Evolutionary conservation across 2,797 vertebrate species (phyloP).

Genomic region (Cyprinodon diabolis): DNA sequence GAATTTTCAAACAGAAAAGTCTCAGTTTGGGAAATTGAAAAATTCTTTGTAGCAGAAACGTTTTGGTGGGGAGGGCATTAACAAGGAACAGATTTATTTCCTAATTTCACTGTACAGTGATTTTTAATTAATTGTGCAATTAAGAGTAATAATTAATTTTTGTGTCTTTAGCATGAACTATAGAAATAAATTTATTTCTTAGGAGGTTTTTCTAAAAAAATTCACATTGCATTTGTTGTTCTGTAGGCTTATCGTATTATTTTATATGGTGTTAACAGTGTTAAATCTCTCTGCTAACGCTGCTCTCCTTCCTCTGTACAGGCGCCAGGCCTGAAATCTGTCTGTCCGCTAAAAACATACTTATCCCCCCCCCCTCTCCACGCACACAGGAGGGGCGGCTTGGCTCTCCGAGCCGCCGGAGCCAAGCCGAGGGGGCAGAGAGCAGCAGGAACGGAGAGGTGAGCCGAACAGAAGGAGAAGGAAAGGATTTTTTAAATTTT

Average conservation of each 20-base stretch:
- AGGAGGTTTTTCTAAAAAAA: not conserved
- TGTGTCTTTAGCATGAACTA: conserved; percentile 51
- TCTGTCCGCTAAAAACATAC: conserved; percentile 67
- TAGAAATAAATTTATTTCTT: conserved; percentile 20
- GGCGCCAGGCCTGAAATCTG: conserved; percentile 71
- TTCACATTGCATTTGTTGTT: conserved; percentile 1
- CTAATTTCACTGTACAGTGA: conserved; percentile 79
- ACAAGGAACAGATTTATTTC: conserved; percentile 71
- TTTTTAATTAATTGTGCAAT: conserved; percentile 80
- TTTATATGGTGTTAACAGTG: conserved; percentile 19
- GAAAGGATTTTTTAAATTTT: not conserved
- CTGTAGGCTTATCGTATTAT: conserved; percentile 23
- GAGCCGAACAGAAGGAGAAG: conserved; percentile 4
- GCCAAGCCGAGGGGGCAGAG: conserved; percentile 56
- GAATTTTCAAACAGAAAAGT: conserved; percentile 64
- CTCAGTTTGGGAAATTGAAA: conserved; percentile 65
- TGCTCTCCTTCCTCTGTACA: conserved; percentile 54
- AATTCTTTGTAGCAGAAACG: conserved; percentile 64
- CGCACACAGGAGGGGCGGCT: conserved; percentile 50
- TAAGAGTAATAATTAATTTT: conserved; percentile 72
- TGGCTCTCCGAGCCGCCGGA: conserved; percentile 42
- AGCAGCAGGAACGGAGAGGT: conserved; percentile 42
- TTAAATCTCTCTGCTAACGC: conserved; percentile 42
- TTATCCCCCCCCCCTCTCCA: conserved; percentile 7
- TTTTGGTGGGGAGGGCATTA: conserved; percentile 37